These are phyloP conservation scores for Lasioglossum villosulum DNA, from an alignment of 2,888 invertebrate genomes.

Conservation along the genomic window DNA sequence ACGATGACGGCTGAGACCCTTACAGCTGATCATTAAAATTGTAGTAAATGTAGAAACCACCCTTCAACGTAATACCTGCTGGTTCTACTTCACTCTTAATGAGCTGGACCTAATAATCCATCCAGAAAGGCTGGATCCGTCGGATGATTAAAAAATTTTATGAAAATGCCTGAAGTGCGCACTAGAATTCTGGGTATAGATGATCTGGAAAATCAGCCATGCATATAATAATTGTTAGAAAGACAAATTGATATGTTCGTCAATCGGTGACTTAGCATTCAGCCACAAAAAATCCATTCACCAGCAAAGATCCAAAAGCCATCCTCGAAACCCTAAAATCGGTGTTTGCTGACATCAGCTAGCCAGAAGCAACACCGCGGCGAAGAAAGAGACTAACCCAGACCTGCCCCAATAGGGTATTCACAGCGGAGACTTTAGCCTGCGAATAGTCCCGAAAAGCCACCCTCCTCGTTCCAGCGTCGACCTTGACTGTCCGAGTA, in stretches of 20 bases:
- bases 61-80: neutral
- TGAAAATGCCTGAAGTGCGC: neutral
- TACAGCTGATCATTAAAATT: neutral
- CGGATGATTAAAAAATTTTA: neutral
- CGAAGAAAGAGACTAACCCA: neutral
- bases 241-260: too few relatives aligned
- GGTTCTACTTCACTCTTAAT: neutral
- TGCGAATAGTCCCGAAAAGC: neutral
- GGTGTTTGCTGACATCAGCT: neutral
- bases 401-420: neutral
- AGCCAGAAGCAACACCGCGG: neutral
- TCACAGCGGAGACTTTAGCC: neutral
- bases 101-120: neutral
- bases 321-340: neutral
- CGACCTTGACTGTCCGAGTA: constrained; percentile 19
- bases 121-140: neutral
- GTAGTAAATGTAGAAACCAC: neutral
- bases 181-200: neutral
- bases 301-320: neutral
- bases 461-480: neutral
- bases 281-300: neutral
- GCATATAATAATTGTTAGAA: neutral
- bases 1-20: too few relatives aligned
- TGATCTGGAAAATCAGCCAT: neutral
- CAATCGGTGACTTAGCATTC: neutral